Conservation (phyloP, 2,888 invertebrate genomes). For the Megaustenia siamemsis region DNA sequence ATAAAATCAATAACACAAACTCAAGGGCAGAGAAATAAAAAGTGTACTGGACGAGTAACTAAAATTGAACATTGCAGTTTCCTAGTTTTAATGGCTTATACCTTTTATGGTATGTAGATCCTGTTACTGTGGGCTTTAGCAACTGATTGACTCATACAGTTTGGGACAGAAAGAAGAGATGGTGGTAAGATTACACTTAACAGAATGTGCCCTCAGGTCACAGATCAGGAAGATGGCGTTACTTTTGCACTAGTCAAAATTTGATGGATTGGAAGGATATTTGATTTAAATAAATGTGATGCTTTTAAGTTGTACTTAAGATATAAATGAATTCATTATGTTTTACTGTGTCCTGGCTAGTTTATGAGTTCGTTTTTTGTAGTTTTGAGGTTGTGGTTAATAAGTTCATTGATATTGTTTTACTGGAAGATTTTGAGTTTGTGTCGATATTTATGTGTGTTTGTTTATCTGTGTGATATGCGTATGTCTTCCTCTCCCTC, state of each 20-base stretch:
- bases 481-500: no score
- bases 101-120: slow-evolving; percentile 11
- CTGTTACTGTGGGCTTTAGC: background rate
- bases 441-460: background rate
- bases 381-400: background rate
- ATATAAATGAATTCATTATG: slow-evolving; percentile 12
- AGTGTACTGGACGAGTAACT: background rate
- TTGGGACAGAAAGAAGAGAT: background rate
- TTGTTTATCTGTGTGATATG: background rate
- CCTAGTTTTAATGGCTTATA: slow-evolving; percentile 8
- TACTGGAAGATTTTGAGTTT: background rate
- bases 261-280: slow-evolving; percentile 16
- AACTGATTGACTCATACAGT: slow-evolving; percentile 19
- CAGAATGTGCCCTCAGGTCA: background rate
- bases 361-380: background rate
- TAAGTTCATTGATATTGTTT: background rate
- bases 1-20: background rate
- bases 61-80: slow-evolving; percentile 2
- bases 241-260: background rate
- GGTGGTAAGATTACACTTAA: background rate
- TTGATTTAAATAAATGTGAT: background rate
- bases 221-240: slow-evolving; percentile 25
- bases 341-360: background rate
- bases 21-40: background rate
- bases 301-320: slow-evolving; percentile 23